Evolutionary conservation across 2,888 invertebrate species (phyloP).

Genomic region (Sarcophaga rosellei): DNA sequence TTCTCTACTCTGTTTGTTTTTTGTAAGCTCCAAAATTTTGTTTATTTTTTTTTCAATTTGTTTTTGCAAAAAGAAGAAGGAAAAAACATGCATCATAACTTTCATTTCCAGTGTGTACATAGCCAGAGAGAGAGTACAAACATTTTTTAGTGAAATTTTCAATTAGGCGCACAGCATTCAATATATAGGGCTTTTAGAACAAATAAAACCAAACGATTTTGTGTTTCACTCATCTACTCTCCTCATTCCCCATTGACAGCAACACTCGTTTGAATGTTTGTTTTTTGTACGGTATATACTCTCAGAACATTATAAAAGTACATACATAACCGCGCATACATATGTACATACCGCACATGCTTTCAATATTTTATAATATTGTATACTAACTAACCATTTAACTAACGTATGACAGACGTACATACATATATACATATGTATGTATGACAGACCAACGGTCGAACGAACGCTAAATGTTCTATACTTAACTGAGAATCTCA

Average conservation of each 20-base stretch:
- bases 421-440: constrained; percentile 2
- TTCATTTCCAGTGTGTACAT: constrained; percentile 75
- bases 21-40: too few relatives aligned
- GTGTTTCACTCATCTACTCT: neutral
- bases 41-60: too few relatives aligned
- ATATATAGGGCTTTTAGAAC: constrained; percentile 73
- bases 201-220: constrained; percentile 48
- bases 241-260: constrained; percentile 39
- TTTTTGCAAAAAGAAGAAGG: neutral
- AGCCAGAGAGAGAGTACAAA: constrained; percentile 80
- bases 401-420: constrained; percentile 41
- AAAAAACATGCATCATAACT: constrained; percentile 71
- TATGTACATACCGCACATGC: constrained; percentile 7
- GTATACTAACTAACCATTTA: constrained; percentile 42
- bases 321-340: constrained; percentile 11
- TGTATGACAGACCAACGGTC: constrained; percentile 47
- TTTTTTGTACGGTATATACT: constrained; percentile 31
- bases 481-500: constrained; percentile 62
- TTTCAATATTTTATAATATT: constrained; percentile 18
- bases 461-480: constrained; percentile 41
- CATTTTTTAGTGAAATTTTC: constrained; percentile 82
- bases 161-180: constrained; percentile 81
- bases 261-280: constrained; percentile 52
- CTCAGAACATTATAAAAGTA: neutral
- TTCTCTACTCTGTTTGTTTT: too few relatives aligned